Conservation (phyloP, 2,888 invertebrate genomes). For the Mesopsocus fuscifrons region DNA sequence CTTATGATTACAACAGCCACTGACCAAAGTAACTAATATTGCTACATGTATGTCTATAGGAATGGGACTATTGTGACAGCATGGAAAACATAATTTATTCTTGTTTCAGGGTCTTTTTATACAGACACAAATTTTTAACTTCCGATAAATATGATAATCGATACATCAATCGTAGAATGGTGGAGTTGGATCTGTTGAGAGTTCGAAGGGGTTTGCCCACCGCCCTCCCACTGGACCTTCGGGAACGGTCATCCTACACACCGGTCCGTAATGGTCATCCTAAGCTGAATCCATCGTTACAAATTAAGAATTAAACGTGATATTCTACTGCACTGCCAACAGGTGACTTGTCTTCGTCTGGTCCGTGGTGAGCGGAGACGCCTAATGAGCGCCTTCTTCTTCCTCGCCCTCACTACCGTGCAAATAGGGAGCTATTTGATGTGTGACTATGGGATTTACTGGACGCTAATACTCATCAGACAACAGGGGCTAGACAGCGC, state of each 20-base stretch:
- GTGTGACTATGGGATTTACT: conserved; percentile 59
- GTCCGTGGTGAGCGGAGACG: conserved; percentile 19
- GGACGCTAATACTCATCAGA: conserved; percentile 40
- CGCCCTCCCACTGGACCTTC: conserved; percentile 40
- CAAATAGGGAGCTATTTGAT: conserved; percentile 55
- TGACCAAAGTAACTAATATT: too few species aligned
- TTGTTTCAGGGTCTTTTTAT: conserved; percentile 40
- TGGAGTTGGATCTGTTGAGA: conserved; percentile 38
- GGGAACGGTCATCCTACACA: too few species aligned
- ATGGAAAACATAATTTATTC: too few species aligned
- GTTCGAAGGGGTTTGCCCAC: conserved; percentile 38
- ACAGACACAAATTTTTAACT: conserved; percentile 49
- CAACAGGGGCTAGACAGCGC: conserved; percentile 24
- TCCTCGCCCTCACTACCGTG: conserved; percentile 38
- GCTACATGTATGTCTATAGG: too few species aligned
- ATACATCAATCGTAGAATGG: neutral
- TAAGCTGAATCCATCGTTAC: too few species aligned
- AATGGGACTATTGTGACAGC: too few species aligned
- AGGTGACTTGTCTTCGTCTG: too few species aligned
- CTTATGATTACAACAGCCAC: too few species aligned
- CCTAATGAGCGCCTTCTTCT: conserved; percentile 13
- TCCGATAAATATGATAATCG: conserved; percentile 48
- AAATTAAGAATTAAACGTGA: too few species aligned
- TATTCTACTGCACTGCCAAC: too few species aligned
- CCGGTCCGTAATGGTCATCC: too few species aligned